Percentiles rank a stretch among this genome's conserved stretches.
phyloP scores from a whole-genome alignment of 2,797 vertebrate genomes.

The Cyprinella venusta region DNA sequence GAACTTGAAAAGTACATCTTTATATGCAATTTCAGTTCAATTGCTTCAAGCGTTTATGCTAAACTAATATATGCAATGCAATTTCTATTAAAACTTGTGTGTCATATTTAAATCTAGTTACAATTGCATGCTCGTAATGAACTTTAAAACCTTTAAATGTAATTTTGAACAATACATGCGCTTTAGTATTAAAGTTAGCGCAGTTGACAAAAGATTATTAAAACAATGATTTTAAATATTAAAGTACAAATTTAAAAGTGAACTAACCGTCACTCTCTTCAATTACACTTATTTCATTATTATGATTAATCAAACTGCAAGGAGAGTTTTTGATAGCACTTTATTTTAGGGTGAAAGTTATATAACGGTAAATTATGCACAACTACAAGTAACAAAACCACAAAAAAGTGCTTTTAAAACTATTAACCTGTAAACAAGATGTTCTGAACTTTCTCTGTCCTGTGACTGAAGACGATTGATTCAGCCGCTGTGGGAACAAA shows the following conservation, averaged over 20 bases:
- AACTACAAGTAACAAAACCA: neutral
- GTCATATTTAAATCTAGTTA: neutral
- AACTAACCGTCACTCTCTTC: neutral
- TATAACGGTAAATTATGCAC: neutral
- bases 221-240: neutral
- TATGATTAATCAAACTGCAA: neutral
- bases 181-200: neutral
- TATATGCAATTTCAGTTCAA: neutral
- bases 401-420: too few species aligned
- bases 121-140: neutral
- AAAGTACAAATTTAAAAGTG: neutral
- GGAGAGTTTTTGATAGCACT: neutral
- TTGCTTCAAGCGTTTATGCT: neutral
- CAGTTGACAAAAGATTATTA: neutral
- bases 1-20: neutral
- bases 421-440: slow-evolving; percentile 29
- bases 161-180: neutral
- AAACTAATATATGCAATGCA: neutral
- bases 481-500: slow-evolving; percentile 19
- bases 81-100: neutral
- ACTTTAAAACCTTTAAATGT: neutral
- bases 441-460: slow-evolving; percentile 11
- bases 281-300: neutral
- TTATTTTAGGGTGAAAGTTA: neutral
- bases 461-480: slow-evolving; percentile 26